Evolutionary conservation across 2,113 vertebrate species (phyloP).

Genomic region (Brachyistius frenatus): DNA sequence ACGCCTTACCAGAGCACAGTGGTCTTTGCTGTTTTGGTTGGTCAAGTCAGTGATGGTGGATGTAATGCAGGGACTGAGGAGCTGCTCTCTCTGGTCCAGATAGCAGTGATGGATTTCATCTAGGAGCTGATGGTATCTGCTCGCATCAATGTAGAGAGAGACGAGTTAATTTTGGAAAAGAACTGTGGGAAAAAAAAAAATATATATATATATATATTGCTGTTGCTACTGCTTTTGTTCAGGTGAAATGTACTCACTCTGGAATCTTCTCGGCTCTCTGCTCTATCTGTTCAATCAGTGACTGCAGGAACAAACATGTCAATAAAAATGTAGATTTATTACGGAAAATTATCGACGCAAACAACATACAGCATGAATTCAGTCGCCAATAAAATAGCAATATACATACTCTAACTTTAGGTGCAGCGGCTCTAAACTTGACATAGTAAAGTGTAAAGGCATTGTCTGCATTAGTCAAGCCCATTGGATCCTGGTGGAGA

Average conservation of each 20-base stretch:
- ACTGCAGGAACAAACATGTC: conserved; percentile 75
- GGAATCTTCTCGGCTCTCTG: conserved; percentile 93
- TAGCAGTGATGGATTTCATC: conserved; percentile 97
- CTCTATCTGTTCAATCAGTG: conserved; percentile 96
- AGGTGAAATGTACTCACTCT: conserved; percentile 88
- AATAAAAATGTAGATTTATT: background rate
- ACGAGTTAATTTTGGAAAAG: conserved; percentile 9
- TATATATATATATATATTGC: background rate
- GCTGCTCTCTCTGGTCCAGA: conserved; percentile 93
- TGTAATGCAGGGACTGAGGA: conserved; percentile 93
- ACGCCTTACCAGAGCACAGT: conserved; percentile 93
- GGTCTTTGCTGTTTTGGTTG: conserved; percentile 95
- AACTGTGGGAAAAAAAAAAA: background rate
- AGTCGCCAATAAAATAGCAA: background rate
- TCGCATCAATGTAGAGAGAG: conserved; percentile 2
- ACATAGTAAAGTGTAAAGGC: conserved; percentile 98
- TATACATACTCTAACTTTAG: conserved; percentile 95
- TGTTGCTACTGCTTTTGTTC: background rate
- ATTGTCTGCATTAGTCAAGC: conserved; percentile 91
- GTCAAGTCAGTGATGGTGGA: conserved; percentile 96
- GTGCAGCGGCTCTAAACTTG: conserved; percentile 95
- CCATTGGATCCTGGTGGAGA: conserved; percentile 88
- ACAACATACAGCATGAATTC: background rate
- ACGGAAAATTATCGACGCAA: background rate
- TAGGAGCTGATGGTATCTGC: conserved; percentile 94